phyloP scores from a whole-genome alignment of 2,888 invertebrate genomes.

The Apotomis capreana region DNA sequence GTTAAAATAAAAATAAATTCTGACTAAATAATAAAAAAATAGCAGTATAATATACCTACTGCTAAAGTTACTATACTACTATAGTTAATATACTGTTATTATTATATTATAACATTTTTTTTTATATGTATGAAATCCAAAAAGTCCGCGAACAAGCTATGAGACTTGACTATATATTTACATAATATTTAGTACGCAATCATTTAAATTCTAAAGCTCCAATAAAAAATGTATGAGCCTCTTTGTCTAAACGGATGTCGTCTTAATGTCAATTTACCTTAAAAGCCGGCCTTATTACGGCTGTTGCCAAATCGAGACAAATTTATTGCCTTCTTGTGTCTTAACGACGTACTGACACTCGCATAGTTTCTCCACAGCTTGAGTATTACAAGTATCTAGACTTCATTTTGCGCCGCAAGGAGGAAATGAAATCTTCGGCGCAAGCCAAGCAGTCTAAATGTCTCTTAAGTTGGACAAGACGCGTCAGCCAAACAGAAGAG shows the following conservation, averaged over 20 bases:
- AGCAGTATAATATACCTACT: too few species aligned
- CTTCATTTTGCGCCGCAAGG: neutral
- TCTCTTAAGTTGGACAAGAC: too few species aligned
- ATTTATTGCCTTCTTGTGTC: slow-evolving; percentile 25
- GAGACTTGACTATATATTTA: neutral
- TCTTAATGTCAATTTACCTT: slow-evolving; percentile 37
- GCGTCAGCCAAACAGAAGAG: too few species aligned
- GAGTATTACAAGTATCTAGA: slow-evolving; percentile 5
- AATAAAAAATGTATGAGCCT: slow-evolving; percentile 22
- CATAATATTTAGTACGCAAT: slow-evolving; percentile 9
- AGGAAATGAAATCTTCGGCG: too few species aligned
- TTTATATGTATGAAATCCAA: too few species aligned
- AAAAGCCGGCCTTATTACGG: slow-evolving; percentile 23
- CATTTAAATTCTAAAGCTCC: slow-evolving; percentile 23
- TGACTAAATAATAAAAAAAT: too few species aligned
- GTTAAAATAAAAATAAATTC: too few species aligned
- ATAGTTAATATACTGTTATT: too few species aligned
- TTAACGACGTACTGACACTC: slow-evolving; percentile 35
- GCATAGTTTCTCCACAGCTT: slow-evolving; percentile 21
- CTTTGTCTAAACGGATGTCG: slow-evolving; percentile 28
- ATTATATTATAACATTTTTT: too few species aligned
- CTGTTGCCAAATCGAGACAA: slow-evolving; percentile 33
- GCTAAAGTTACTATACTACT: too few species aligned
- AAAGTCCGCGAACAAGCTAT: too few species aligned
- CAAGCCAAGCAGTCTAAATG: too few species aligned